These are phyloP conservation scores for Dysidea cf. avara DNA, from an alignment of 37 sponge, comb jelly and placozoan genomes.

Conservation along the genomic window DNA sequence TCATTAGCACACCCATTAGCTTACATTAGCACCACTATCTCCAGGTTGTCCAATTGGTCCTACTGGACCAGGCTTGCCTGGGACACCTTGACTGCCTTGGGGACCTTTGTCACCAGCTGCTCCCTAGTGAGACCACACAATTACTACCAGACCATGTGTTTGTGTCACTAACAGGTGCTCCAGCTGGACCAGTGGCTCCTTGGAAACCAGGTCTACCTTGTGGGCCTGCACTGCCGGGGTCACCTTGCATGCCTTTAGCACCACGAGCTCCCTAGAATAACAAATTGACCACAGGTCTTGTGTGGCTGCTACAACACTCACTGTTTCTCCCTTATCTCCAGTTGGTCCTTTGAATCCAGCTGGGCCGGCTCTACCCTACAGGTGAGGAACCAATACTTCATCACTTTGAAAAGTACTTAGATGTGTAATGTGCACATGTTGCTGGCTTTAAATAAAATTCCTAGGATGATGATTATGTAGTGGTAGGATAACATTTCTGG, in stretches of 20 bases:
- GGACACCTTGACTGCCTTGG: conserved; percentile 27
- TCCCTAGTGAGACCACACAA: conserved; percentile 24
- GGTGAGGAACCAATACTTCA: too few relatives aligned
- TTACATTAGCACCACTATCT: conserved; percentile 37
- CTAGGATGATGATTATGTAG: too few relatives aligned
- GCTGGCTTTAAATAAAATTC: too few relatives aligned
- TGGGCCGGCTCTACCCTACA: too few relatives aligned
- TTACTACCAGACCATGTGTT: neutral
- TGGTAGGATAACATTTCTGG: too few relatives aligned
- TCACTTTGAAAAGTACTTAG: too few relatives aligned
- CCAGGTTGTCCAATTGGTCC: conserved; percentile 29
- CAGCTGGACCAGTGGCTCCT: conserved; percentile 25
- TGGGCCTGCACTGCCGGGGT: conserved; percentile 28
- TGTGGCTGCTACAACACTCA: conserved; percentile 5
- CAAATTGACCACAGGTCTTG: too few relatives aligned
- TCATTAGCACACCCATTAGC: neutral
- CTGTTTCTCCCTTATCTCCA: conserved; percentile 53
- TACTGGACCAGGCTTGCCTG: conserved; percentile 15
- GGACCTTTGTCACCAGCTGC: conserved; percentile 23
- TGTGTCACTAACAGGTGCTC: neutral
- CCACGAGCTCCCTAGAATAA: too few relatives aligned
- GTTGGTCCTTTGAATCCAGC: conserved; percentile 45
- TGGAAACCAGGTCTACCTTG: conserved; percentile 40
- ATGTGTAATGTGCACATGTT: too few relatives aligned
- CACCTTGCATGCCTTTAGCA: neutral